Conservation (phyloP, 2,113 vertebrate species). For the Nothobranchius kuhntae region DNA sequence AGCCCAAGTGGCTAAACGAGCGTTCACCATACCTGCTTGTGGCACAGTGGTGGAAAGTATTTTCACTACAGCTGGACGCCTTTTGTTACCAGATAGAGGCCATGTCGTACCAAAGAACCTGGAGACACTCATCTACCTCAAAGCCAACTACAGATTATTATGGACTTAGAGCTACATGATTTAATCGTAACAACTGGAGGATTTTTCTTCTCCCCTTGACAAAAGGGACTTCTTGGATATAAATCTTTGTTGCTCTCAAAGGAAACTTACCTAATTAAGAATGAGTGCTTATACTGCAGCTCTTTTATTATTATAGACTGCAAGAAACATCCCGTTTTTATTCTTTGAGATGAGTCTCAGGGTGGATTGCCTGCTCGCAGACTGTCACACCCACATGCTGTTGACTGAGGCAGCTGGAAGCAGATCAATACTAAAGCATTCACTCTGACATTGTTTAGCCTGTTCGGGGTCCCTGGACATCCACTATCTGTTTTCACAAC, state of each 20-base stretch:
- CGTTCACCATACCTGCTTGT: constrained; percentile 80
- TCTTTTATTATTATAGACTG: constrained; percentile 12
- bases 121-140: constrained; percentile 81
- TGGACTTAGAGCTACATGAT: constrained; percentile 68
- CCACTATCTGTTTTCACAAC: constrained; percentile 2
- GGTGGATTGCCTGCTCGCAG: constrained; percentile 26
- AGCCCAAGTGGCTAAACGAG: constrained; percentile 79
- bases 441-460: constrained; percentile 46
- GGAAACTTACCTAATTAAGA: constrained; percentile 15
- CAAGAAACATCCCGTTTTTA: constrained; percentile 14
- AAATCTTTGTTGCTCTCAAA: constrained; percentile 17
- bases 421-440: constrained; percentile 56
- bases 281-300: constrained; percentile 20
- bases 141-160: constrained; percentile 79
- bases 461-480: constrained; percentile 28
- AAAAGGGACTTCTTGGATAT: constrained; percentile 19
- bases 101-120: constrained; percentile 77
- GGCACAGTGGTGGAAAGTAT: constrained; percentile 76
- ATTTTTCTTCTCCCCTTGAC: constrained; percentile 18
- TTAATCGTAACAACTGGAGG: constrained; percentile 14
- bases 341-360: constrained; percentile 7
- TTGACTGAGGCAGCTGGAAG: constrained; percentile 25
- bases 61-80: constrained; percentile 67
- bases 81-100: constrained; percentile 64
- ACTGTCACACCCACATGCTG: constrained; percentile 17